A percentile compares a stretch with the other conserved stretches of the same genome.
Conservation (phyloP, 2,888 invertebrate genomes). For the Sabatieria punctata region DNA sequence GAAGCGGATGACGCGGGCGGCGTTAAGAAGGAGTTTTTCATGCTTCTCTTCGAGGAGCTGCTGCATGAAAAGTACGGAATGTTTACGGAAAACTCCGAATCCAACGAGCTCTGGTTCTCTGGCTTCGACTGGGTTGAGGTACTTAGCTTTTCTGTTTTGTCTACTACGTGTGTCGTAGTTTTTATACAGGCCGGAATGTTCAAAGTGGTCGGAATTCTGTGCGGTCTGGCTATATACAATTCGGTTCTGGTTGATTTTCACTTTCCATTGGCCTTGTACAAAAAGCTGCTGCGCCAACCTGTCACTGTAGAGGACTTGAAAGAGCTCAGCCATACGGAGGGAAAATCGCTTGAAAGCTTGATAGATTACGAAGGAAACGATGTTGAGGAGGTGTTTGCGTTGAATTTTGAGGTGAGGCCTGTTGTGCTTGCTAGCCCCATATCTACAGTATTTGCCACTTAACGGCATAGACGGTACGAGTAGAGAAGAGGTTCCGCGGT, state of each 20-base stretch:
- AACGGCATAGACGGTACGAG: no score
- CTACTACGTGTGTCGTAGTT: not conserved
- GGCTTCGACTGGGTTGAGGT: not conserved
- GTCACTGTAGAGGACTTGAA: slow-evolving; percentile 53
- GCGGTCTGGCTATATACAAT: slow-evolving; percentile 92
- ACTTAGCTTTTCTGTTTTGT: not conserved
- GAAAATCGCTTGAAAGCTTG: slow-evolving; percentile 49
- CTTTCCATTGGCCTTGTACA: slow-evolving; percentile 83
- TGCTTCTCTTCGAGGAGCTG: slow-evolving; percentile 68
- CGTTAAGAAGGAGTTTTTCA: slow-evolving; percentile 86
- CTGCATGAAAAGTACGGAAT: slow-evolving; percentile 93
- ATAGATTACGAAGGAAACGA: slow-evolving; percentile 65
- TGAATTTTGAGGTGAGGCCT: slow-evolving; percentile 59
- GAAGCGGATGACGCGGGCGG: slow-evolving; percentile 96
- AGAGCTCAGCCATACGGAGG: slow-evolving; percentile 55
- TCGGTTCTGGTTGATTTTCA: slow-evolving; percentile 75
- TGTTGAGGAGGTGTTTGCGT: slow-evolving; percentile 61
- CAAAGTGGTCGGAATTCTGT: slow-evolving; percentile 51
- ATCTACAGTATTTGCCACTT: no score
- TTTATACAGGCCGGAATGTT: slow-evolving; percentile 27
- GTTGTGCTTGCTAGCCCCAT: not conserved
- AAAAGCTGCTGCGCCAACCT: slow-evolving; percentile 66
- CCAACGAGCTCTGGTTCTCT: slow-evolving; percentile 79
- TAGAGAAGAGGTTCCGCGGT: no score
- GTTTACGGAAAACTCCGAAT: slow-evolving; percentile 81